Evolutionary conservation across 2,888 invertebrate genomes (phyloP), one percentile per base, ranked within the genome.

Genomic region (Scaptomyza reducta): DNA sequence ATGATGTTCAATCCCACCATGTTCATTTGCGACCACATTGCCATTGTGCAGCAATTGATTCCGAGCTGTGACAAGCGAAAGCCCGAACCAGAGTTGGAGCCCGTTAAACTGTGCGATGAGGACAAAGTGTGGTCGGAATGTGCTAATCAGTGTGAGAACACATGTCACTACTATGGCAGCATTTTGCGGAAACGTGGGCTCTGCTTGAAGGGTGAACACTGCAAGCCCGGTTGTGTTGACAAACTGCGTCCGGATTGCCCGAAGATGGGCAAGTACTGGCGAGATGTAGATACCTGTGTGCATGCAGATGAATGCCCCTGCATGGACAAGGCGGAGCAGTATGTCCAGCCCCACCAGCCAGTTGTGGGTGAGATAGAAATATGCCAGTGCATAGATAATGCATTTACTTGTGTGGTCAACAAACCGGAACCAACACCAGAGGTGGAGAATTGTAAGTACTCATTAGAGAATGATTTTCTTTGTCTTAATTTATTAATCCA

Each of bases 381-480:
- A 13, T 97, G 97, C 85, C 97, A 97, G 79, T 97, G 97, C 81
- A 92, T 96, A 7, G 94, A 96, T 86, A 97, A 97, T 91, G 93
- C 93, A 22, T 94, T 95, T 64, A 93, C 94, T 46, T 97, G 97
- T 64, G 75, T 90, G 14, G 75, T 85, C 4, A 91, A 87, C 40
- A 83, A 86, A 7, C 66, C 79, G 10, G 68, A 61, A 1, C 59
- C 70, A 0, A 50, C 45, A 6, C 64, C 55, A 10, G 42, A 22
- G n/a, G 10, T 40, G 11, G 64, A 59, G 3, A 25, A 6, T 5
- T 44, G 89, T 89, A 57, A 71, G 79, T 56, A 35, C 1, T 6
- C 6, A 10, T 33, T 31, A 3, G 0, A 4, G 11, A 14, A n/a
- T n/a, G n/a, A n/a, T n/a, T n/a, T n/a, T n/a, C n/a, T n/a, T n/a